Conservation (phyloP, 2,113 vertebrate species). For the Geococcyx californianus region DNA sequence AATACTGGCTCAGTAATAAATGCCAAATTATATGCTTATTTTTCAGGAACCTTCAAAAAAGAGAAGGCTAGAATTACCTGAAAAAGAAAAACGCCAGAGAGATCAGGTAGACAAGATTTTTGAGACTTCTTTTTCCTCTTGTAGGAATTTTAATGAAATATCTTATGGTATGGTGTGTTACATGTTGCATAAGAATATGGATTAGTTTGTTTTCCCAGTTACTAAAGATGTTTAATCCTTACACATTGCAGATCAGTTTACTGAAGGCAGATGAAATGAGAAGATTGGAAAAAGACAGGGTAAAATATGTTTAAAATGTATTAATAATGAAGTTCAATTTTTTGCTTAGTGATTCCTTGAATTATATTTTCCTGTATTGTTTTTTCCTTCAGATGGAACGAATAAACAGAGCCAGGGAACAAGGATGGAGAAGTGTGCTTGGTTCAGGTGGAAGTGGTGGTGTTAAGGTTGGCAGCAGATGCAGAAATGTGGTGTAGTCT, state of each 20-base stretch:
- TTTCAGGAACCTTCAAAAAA: slow-evolving; percentile 86
- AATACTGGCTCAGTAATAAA: slow-evolving; percentile 3
- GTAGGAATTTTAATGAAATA: not conserved
- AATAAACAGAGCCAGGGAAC: slow-evolving; percentile 95
- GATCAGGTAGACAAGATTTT: slow-evolving; percentile 84
- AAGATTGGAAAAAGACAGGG: slow-evolving; percentile 90
- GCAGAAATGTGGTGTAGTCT: slow-evolving; percentile 24
- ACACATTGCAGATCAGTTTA: slow-evolving; percentile 80
- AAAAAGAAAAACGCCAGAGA: slow-evolving; percentile 87
- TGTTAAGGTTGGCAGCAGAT: slow-evolving; percentile 78
- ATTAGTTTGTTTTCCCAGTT: not conserved
- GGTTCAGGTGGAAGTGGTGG: slow-evolving; percentile 87
- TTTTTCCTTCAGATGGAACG: slow-evolving; percentile 83
- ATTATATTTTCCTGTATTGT: slow-evolving; percentile 66
- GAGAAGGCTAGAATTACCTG: slow-evolving; percentile 83
- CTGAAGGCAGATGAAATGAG: slow-evolving; percentile 89
- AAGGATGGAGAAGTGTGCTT: slow-evolving; percentile 94
- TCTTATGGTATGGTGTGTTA: not conserved
- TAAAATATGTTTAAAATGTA: slow-evolving; percentile 63
- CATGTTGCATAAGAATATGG: not conserved
- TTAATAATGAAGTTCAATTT: slow-evolving; percentile 6
- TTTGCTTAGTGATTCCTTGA: slow-evolving; percentile 49
- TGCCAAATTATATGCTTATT: slow-evolving; percentile 27
- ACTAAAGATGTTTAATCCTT: slow-evolving; percentile 49
- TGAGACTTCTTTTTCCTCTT: not conserved